phyloP scores from a whole-genome alignment of 2,797 vertebrate species.

The Argya squamiceps region DNA sequence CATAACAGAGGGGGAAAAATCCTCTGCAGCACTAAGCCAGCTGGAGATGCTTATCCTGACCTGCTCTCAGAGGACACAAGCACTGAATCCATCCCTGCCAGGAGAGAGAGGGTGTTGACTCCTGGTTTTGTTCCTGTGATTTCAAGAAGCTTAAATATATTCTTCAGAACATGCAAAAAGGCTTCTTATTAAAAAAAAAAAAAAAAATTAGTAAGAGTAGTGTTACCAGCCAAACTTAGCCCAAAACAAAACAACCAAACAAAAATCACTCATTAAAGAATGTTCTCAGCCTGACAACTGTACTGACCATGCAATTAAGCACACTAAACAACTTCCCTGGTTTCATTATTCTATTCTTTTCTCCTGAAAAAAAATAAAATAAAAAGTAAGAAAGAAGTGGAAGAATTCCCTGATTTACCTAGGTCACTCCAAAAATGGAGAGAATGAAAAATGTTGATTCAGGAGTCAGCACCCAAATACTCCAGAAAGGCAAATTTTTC shows the following conservation, averaged over 20 bases:
- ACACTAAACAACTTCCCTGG: not conserved
- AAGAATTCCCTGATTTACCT: not conserved
- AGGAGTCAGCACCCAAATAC: not conserved
- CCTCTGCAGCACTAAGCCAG: conserved; percentile 33
- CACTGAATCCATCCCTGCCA: not conserved
- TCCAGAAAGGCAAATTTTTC: not conserved
- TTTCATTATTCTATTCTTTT: not conserved
- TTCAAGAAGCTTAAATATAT: not conserved
- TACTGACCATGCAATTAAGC: not conserved
- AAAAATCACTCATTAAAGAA: not conserved
- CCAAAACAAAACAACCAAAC: not conserved
- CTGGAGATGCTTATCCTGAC: conserved; percentile 29
- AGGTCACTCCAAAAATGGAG: not conserved
- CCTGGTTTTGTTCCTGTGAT: not conserved
- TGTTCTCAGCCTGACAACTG: not conserved
- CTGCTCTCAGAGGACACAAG: not conserved
- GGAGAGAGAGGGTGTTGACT: not conserved
- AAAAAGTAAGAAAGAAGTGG: not conserved
- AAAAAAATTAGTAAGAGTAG: not conserved
- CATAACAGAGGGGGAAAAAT: conserved; percentile 24
- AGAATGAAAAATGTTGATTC: not conserved
- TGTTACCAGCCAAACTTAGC: not conserved
- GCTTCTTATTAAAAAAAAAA: not conserved
- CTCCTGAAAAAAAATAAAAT: no score
- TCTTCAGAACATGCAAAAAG: not conserved